Evolutionary conservation across 23 tunicate genomes (phyloP).

Genomic region (Phallusia fumigata): DNA sequence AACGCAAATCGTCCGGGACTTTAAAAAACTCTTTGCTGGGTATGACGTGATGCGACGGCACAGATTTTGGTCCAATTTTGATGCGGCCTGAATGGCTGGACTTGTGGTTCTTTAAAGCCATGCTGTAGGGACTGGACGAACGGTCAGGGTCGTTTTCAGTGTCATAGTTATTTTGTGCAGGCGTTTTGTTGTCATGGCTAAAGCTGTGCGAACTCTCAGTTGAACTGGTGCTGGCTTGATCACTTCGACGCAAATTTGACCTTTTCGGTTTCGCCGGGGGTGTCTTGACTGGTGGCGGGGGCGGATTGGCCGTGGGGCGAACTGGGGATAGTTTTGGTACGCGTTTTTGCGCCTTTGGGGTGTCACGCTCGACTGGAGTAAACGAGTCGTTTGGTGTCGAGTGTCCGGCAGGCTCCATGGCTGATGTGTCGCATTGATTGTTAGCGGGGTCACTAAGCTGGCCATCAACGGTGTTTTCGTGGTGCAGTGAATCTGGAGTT

Average conservation of each 20-base stretch:
- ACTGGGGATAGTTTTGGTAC: conserved; percentile 29
- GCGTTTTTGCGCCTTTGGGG: neutral
- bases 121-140: conserved; percentile 28
- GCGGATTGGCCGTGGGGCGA: conserved; percentile 6
- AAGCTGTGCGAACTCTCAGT: conserved; percentile 4
- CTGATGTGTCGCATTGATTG: neutral
- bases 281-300: conserved; percentile 12
- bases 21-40: conserved; percentile 32
- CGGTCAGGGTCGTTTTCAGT: neutral
- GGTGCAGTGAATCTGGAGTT: neutral
- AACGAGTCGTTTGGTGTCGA: conserved; percentile 35
- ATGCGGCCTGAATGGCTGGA: conserved; percentile 53
- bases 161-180: too few relatives aligned
- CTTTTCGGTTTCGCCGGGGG: conserved; percentile 48
- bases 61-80: conserved; percentile 23
- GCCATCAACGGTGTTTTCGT: too few relatives aligned
- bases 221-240: neutral
- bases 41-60: conserved; percentile 17
- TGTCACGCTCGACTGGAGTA: neutral
- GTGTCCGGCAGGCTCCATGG: neutral
- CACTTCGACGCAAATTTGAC: neutral
- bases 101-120: conserved; percentile 40
- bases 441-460: neutral
- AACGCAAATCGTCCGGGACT: neutral
- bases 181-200: neutral